Percentiles rank a stretch among this genome's conserved stretches.
Evolutionary conservation across 2,888 invertebrate genomes (phyloP).

Genomic region (Drosophila demipolita): DNA sequence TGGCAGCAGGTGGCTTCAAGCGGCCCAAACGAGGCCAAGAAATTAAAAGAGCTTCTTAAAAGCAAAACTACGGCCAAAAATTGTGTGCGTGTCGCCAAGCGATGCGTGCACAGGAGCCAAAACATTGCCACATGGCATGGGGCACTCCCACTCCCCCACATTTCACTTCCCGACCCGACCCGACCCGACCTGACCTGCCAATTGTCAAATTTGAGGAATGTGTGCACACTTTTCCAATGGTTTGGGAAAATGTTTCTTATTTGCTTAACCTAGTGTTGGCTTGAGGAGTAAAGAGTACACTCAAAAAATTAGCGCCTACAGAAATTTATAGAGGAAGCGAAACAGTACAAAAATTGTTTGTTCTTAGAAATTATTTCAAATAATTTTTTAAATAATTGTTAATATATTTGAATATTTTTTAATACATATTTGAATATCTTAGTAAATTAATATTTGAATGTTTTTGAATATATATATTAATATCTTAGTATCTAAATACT

Average conservation of each 20-base stretch:
- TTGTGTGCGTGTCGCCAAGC: neutral
- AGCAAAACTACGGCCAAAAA: slow-evolving; percentile 41
- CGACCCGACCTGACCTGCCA: slow-evolving; percentile 18
- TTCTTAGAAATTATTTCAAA: too few species aligned
- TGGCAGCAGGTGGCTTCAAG: slow-evolving; percentile 29
- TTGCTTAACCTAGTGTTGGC: neutral
- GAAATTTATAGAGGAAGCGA: rapidly evolving
- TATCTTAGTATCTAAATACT: too few species aligned
- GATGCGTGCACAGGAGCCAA: slow-evolving; percentile 42
- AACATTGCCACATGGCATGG: slow-evolving; percentile 25
- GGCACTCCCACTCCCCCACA: neutral
- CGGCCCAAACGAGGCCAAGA: slow-evolving; percentile 60
- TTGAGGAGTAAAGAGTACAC: neutral
- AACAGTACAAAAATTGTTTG: too few species aligned
- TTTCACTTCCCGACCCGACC: slow-evolving; percentile 19
- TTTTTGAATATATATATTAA: too few species aligned
- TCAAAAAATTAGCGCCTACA: neutral
- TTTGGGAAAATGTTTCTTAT: neutral
- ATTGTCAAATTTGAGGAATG: slow-evolving; percentile 42
- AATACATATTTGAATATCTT: too few species aligned
- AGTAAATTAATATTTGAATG: too few species aligned
- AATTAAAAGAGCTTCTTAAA: slow-evolving; percentile 66
- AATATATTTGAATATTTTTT: too few species aligned
- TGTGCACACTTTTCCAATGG: slow-evolving; percentile 5
- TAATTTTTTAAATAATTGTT: too few species aligned